Base-by-base conservation (phyloP, 2,113 vertebrate species). In the Trematocara nigrifrons region DNA sequence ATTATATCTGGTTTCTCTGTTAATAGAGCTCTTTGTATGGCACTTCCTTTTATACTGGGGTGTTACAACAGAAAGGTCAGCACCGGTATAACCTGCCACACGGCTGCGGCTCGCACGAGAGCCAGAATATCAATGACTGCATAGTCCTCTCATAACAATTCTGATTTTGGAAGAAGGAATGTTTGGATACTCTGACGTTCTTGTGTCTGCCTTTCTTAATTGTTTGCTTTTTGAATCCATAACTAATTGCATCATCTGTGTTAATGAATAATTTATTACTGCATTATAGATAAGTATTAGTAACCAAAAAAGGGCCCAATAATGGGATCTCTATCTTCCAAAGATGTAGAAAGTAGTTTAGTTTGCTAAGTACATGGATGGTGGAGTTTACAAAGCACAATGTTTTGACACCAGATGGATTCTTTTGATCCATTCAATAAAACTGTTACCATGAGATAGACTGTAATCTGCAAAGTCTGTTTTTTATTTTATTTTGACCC, bases 21-120 rank as follows among this genome's bases (percentile, higher is more conserved):
- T 95, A 95, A 95, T 95, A 93, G 94, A 94, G 91, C 93, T 93
- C 94, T 94, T 94, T 95, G 94, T 95, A 89, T 84, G 87, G 82
- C 89, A 91, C 95, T 93, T 95, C 90, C 92, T 90, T 95, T 95
- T 92, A 93, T 91, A 52, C 86, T 69, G 85, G 87, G 90, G 82
- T 83, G 94, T 93, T 92, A 90, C 91, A 90, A 94, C 93, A 94
- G 89, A 94, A 94, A 95, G 95, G 95, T 95, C 95, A 95, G 87
- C 56, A 57, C 35, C 47, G 51, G 64, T 82, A 93, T 91, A 93
- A 91, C 93, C 91, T 91, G 91, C 87, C 91, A 89, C 79, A 29
- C 54, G 38, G 83, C 87, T 9, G 18, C 10, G 1, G 53, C 88
- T 86, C 71, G 4, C 87, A 80, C 74, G 15, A 59, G 81, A 66